Evolutionary conservation across 2,113 vertebrate species (phyloP).

Genomic region (Heterocephalus glaber): DNA sequence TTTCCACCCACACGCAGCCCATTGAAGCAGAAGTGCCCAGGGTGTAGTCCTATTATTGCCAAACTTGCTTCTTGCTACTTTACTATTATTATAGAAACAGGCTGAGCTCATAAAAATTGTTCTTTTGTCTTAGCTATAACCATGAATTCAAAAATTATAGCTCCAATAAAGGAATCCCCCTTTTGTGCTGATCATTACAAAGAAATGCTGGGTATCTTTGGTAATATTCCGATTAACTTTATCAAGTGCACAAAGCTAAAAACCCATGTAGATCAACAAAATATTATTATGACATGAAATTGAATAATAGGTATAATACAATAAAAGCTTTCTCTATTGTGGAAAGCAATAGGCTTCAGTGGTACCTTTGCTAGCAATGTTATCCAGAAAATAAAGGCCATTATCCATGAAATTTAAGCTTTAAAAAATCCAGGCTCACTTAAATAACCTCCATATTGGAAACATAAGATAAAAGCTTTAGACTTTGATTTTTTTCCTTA

Average conservation of each 20-base stretch:
- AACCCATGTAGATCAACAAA: conserved; percentile 30
- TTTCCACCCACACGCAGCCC: background rate
- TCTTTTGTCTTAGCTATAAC: conserved; percentile 35
- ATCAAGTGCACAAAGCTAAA: background rate
- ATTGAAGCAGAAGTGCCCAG: background rate
- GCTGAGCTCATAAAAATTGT: background rate
- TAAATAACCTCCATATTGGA: conserved; percentile 9
- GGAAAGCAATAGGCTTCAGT: background rate
- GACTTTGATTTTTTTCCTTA: conserved; percentile 1
- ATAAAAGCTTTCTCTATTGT: background rate
- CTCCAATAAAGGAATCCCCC: conserved; percentile 29
- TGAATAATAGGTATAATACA: conserved; percentile 44
- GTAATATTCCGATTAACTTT: conserved; percentile 62
- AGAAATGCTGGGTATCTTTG: conserved; percentile 2
- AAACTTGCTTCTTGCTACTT: background rate
- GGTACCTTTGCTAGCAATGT: background rate
- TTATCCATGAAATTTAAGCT: conserved; percentile 42
- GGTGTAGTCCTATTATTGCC: background rate
- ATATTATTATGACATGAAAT: conserved; percentile 26
- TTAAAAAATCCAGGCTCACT: background rate
- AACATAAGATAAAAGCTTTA: conserved; percentile 23
- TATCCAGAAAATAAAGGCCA: conserved; percentile 30
- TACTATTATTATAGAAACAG: background rate
- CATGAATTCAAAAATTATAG: conserved; percentile 18
- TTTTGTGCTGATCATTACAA: conserved; percentile 56